A percentile compares a stretch with the other conserved stretches of the same genome.
Conservation (phyloP, 1,140 invertebrate species). For the Teleogryllus occipitalis region DNA sequence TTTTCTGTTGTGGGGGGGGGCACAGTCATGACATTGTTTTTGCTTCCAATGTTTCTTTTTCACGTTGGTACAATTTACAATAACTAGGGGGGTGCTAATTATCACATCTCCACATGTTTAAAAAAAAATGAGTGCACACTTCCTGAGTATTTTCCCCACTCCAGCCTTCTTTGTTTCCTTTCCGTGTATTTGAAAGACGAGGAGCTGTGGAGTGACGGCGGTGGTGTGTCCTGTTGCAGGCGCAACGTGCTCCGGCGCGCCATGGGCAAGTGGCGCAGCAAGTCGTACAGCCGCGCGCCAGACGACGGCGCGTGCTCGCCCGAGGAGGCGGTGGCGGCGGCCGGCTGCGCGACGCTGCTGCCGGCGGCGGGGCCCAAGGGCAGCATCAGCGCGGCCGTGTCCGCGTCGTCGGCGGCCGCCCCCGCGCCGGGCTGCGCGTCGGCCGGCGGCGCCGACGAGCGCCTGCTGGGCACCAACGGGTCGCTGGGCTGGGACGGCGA, state of each 20-base stretch:
- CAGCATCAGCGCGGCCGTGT: background rate
- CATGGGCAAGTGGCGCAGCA: conserved; percentile 15
- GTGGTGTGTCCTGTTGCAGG: background rate
- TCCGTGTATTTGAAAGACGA: no score
- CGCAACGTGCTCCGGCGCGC: background rate
- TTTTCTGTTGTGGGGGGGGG: no score
- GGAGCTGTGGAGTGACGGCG: no score
- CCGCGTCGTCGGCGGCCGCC: background rate
- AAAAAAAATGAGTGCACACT: no score
- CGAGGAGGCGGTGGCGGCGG: background rate
- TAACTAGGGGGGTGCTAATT: no score
- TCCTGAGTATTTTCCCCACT: no score
- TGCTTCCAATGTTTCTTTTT: no score
- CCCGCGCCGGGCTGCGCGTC: background rate
- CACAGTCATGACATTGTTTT: no score
- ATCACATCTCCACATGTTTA: no score
- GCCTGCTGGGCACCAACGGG: background rate
- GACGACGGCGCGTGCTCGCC: background rate
- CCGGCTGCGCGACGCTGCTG: background rate
- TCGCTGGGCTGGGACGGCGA: background rate
- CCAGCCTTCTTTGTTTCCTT: no score
- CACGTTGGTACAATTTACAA: no score
- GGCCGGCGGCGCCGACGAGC: background rate
- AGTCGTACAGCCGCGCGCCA: background rate
- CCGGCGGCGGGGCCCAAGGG: background rate